These are phyloP conservation scores for Choristoneura rosaceana DNA, from an alignment of 2,888 invertebrate genomes.

Conservation along the genomic window DNA sequence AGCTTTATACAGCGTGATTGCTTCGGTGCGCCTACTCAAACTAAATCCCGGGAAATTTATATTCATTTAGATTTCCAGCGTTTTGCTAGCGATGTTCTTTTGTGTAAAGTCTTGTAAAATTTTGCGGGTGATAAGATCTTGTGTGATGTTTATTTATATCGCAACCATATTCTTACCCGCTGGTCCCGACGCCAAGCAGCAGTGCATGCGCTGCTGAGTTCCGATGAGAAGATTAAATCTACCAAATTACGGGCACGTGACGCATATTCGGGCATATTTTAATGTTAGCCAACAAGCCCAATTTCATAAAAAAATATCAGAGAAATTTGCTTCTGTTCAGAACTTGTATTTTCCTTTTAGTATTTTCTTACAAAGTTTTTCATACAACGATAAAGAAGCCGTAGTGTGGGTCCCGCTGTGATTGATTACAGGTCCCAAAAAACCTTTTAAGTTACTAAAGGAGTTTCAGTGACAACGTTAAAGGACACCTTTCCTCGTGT, in stretches of 20 bases:
- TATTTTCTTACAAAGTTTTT: neutral
- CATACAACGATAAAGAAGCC: neutral
- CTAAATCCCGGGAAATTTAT: neutral
- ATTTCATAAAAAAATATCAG: too few species aligned
- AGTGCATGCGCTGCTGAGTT: too few species aligned
- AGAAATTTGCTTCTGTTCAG: neutral
- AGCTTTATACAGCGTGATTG: slow-evolving; percentile 21
- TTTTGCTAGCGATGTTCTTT: neutral
- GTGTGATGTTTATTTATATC: too few species aligned
- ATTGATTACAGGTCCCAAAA: slow-evolving; percentile 10
- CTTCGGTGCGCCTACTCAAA: neutral
- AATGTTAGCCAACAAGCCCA: too few species aligned
- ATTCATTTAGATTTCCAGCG: neutral
- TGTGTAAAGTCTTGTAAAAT: neutral
- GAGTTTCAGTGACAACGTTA: slow-evolving; percentile 1
- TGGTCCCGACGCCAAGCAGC: too few species aligned
- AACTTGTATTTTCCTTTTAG: neutral
- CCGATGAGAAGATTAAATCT: too few species aligned
- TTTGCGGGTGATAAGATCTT: too few species aligned
- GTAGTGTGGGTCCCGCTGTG: slow-evolving; percentile 4
- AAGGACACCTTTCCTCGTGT: slow-evolving; percentile 4
- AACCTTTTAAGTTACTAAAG: slow-evolving; percentile 5
- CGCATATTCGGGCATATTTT: too few species aligned
- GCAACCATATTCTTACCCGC: too few species aligned
- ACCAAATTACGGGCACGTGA: too few species aligned